Percentiles rank a stretch among this genome's conserved stretches.
phyloP scores from a whole-genome alignment of 1,140 invertebrate species.

The Leptinotarsa texana region DNA sequence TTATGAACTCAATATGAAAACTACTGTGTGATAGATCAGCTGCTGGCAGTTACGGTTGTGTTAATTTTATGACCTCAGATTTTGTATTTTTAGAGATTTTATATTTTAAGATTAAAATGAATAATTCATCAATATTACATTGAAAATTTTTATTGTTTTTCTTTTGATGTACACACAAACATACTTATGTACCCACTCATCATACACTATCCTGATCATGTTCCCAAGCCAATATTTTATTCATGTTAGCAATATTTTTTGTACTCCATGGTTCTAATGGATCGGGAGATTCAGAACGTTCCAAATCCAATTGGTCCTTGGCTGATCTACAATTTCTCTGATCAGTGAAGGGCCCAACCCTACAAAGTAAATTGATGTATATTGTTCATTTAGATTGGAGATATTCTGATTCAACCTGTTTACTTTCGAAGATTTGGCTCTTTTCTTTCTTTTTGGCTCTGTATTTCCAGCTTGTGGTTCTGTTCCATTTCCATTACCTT shows the following conservation, averaged over 20 bases:
- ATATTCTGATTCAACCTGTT: conserved; percentile 51
- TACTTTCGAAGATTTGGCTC: conserved; percentile 56
- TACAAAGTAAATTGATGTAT: conserved; percentile 38
- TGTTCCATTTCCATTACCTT: conserved; percentile 43
- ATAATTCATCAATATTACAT: background rate
- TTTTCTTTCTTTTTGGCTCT: conserved; percentile 44
- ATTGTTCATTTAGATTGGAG: background rate
- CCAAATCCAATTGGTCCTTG: conserved; percentile 40
- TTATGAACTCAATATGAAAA: background rate
- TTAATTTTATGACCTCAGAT: background rate
- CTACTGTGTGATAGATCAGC: background rate
- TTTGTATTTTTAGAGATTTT: background rate
- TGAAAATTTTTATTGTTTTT: too few relatives aligned
- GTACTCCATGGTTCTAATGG: conserved; percentile 76
- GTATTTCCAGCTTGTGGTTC: conserved; percentile 39
- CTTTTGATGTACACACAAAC: too few relatives aligned
- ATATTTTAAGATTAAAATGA: background rate
- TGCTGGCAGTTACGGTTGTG: background rate
- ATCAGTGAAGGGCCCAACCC: conserved; percentile 55
- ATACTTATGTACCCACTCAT: background rate
- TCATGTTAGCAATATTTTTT: conserved; percentile 70
- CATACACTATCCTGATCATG: conserved; percentile 50
- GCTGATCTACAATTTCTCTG: conserved; percentile 50
- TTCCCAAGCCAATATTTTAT: conserved; percentile 70
- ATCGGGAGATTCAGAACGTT: conserved; percentile 60